Percentiles rank a stretch among this genome's conserved stretches.
Evolutionary conservation across 2,888 invertebrate species (phyloP).

Genomic region (Andrena bucephala): DNA sequence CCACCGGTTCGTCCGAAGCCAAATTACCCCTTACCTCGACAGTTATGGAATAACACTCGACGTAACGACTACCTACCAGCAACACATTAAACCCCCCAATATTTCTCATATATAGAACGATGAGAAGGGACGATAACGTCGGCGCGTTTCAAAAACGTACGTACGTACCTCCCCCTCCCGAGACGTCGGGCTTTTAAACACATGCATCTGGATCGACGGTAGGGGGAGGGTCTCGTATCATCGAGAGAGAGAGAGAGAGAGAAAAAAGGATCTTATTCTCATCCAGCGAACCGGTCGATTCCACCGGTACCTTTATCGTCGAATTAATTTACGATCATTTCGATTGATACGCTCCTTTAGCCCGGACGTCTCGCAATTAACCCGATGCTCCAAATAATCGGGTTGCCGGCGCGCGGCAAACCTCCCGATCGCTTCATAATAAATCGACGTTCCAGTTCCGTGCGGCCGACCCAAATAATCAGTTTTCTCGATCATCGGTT

Average conservation of each 20-base stretch:
- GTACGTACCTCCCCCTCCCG: not conserved
- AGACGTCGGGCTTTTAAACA: not conserved
- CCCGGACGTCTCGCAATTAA: conserved; percentile 61
- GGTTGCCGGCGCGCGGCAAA: conserved; percentile 18
- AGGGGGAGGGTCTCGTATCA: not conserved
- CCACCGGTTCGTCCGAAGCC: too few relatives aligned
- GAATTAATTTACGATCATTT: conserved; percentile 62
- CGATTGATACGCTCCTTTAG: conserved; percentile 57
- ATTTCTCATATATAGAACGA: not conserved
- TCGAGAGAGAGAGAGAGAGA: not conserved
- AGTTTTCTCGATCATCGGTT: conserved; percentile 58
- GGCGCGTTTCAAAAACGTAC: not conserved
- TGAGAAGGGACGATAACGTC: not conserved
- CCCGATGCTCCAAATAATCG: conserved; percentile 66
- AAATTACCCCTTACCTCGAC: too few relatives aligned
- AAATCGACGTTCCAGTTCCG: conserved; percentile 71
- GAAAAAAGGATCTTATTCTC: conserved; percentile 30
- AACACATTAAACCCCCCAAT: too few relatives aligned
- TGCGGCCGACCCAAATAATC: conserved; percentile 65
- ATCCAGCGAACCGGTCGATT: conserved; percentile 29
- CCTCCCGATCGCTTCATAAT: conserved; percentile 64
- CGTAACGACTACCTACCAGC: not conserved
- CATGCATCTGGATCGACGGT: conserved; percentile 30
- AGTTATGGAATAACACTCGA: too few relatives aligned
- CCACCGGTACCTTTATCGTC: conserved; percentile 51